Evolutionary conservation across 1,140 invertebrate species (phyloP).

Genomic region (Calycopis cecrops): DNA sequence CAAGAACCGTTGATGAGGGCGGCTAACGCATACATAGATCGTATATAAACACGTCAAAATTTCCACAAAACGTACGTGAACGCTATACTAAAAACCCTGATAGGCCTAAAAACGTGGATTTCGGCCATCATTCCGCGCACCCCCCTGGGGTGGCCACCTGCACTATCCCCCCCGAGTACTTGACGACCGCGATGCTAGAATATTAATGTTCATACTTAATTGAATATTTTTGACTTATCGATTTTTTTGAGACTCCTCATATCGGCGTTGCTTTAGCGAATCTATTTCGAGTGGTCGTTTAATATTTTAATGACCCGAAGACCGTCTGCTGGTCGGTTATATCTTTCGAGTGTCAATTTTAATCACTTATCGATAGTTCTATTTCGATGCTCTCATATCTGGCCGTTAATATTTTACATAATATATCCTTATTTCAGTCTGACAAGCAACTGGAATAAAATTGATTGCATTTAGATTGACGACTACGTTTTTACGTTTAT

Average conservation of each 20-base stretch:
- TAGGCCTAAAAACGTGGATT: constrained; percentile 70
- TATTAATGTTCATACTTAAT: constrained; percentile 67
- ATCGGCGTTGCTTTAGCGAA: too few relatives aligned
- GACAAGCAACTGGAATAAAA: too few relatives aligned
- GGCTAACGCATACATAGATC: constrained; percentile 36
- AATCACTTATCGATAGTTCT: neutral
- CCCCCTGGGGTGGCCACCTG: constrained; percentile 35
- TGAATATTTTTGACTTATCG: constrained; percentile 56
- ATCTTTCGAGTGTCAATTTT: neutral
- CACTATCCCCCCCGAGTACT: constrained; percentile 57
- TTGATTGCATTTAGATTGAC: too few relatives aligned
- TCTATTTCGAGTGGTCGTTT: constrained; percentile 3
- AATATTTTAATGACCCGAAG: constrained; percentile 8
- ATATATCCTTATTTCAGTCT: too few relatives aligned
- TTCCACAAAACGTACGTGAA: constrained; percentile 50
- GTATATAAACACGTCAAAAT: constrained; percentile 55
- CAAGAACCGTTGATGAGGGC: constrained; percentile 10
- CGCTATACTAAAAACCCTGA: constrained; percentile 62
- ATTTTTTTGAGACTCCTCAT: constrained; percentile 31
- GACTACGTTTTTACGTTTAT: too few relatives aligned
- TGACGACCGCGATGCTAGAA: constrained; percentile 63
- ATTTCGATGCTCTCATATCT: neutral
- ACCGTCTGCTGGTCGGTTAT: neutral
- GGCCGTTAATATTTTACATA: too few relatives aligned
- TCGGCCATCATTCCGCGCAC: constrained; percentile 48